Evolutionary conservation across 2,113 vertebrate species (phyloP).

Genomic region (Sigmodon hispidus): DNA sequence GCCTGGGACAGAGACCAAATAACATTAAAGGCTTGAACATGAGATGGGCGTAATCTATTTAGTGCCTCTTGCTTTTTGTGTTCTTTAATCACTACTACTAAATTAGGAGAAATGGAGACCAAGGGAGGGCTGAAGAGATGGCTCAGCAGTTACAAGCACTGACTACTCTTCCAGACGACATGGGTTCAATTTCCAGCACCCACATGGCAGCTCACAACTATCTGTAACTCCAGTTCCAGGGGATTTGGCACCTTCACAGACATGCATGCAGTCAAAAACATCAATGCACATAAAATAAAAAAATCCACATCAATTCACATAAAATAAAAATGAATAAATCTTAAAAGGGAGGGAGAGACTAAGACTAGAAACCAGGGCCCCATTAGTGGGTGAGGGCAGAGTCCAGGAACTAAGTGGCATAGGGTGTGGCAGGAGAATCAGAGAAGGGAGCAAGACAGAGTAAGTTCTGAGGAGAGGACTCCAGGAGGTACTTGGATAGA

Average conservation of each 20-base stretch:
- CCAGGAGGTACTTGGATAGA: neutral
- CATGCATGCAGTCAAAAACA: neutral
- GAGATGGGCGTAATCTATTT: neutral
- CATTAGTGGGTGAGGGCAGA: neutral
- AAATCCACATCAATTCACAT: neutral
- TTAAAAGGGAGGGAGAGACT: neutral
- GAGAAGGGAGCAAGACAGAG: neutral
- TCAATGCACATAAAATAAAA: neutral
- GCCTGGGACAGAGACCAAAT: neutral
- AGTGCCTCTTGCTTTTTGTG: neutral
- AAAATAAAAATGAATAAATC: neutral
- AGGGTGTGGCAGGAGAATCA: neutral
- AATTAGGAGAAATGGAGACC: neutral
- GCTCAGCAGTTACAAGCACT: neutral
- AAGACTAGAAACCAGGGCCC: neutral
- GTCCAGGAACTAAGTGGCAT: neutral
- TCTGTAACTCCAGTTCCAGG: neutral
- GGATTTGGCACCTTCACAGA: neutral
- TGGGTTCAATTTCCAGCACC: neutral
- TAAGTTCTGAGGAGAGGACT: neutral
- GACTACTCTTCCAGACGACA: neutral
- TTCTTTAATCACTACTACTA: conserved; percentile 24
- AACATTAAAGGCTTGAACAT: neutral
- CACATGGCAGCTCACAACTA: neutral
- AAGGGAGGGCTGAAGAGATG: neutral